A percentile compares a stretch with the other conserved stretches of the same genome.
phyloP scores from a whole-genome alignment of 2,113 vertebrate genomes.

The Panurus biarmicus region DNA sequence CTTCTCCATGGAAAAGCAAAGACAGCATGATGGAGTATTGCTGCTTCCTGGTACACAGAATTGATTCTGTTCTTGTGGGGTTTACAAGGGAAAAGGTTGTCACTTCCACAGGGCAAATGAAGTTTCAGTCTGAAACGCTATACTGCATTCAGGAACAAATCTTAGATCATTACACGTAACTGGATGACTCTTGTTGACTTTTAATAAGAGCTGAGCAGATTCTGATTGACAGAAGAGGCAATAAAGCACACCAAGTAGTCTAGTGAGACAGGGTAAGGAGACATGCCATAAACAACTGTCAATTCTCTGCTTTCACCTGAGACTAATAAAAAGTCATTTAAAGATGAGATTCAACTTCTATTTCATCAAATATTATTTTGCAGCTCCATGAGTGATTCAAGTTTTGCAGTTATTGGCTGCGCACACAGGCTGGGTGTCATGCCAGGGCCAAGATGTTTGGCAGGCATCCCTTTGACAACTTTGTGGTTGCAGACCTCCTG shows the following conservation, averaged over 20 bases:
- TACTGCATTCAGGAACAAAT: background rate
- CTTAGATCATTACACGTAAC: background rate
- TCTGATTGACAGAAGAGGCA: background rate
- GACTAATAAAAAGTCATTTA: conserved; percentile 16
- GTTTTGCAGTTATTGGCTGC: background rate
- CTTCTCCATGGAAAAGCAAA: background rate
- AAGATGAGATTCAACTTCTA: background rate
- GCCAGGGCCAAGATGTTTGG: background rate
- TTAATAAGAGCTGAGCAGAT: background rate
- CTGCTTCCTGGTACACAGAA: background rate
- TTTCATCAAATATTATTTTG: background rate
- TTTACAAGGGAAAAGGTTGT: background rate
- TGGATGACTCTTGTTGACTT: background rate
- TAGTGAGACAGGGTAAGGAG: background rate
- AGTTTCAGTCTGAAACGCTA: background rate
- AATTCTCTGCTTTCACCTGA: background rate
- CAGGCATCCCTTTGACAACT: background rate
- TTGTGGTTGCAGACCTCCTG: conserved; percentile 15
- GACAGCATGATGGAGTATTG: fast-evolving
- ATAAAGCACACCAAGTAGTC: background rate
- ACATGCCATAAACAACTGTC: background rate
- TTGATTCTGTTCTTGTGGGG: background rate
- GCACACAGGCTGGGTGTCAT: background rate
- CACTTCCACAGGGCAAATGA: background rate
- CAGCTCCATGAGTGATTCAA: background rate